Evolutionary conservation across 1,140 invertebrate genomes (phyloP).

Genomic region (Stenopsyche tienmushanensis): DNA sequence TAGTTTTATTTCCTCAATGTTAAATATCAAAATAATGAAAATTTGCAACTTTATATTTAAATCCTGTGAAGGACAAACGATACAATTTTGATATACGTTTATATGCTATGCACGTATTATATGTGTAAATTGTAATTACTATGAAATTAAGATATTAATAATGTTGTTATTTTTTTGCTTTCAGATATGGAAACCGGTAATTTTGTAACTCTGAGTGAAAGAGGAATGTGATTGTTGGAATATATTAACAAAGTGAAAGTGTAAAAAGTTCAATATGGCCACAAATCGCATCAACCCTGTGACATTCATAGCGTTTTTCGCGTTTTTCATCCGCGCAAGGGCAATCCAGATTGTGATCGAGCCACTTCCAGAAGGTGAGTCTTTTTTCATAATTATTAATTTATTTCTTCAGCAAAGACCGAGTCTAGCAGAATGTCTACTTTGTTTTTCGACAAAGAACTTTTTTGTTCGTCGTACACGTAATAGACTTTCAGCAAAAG

Average conservation of each 20-base stretch:
- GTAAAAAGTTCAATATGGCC: slow-evolving; percentile 2
- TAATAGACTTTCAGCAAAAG: neutral
- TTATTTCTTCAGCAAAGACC: neutral
- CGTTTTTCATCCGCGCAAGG: slow-evolving; percentile 9
- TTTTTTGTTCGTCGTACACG: neutral
- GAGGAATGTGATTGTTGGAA: too few relatives aligned
- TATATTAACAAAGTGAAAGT: slow-evolving; percentile 22
- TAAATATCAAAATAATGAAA: too few relatives aligned
- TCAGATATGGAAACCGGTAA: too few relatives aligned
- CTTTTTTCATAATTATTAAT: neutral
- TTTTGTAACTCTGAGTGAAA: too few relatives aligned
- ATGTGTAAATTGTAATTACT: too few relatives aligned
- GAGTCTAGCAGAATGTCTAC: neutral
- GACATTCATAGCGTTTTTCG: slow-evolving; percentile 2
- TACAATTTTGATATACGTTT: too few relatives aligned
- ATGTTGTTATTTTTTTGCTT: too few relatives aligned
- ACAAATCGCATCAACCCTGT: slow-evolving; percentile 17
- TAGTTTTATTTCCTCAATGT: too few relatives aligned
- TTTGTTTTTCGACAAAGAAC: neutral
- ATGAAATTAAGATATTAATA: too few relatives aligned
- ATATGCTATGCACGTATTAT: too few relatives aligned
- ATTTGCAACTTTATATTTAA: too few relatives aligned
- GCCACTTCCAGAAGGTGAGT: slow-evolving; percentile 38
- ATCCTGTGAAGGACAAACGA: too few relatives aligned
- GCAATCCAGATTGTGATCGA: slow-evolving; percentile 38